Evolutionary conservation across 2,888 invertebrate genomes (phyloP).

Genomic region (Pedicia rivosa): DNA sequence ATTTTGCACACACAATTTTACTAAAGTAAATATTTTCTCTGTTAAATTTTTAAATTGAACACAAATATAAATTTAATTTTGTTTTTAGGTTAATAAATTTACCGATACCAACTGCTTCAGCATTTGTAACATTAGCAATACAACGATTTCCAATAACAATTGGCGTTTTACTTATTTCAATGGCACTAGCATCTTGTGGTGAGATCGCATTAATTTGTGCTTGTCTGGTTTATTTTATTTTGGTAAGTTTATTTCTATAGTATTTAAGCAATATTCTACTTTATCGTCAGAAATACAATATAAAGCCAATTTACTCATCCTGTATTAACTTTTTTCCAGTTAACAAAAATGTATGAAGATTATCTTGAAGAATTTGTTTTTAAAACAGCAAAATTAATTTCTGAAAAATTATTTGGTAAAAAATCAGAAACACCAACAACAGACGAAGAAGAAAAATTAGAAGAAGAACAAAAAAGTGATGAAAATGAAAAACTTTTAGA

Average conservation of each 20-base stretch:
- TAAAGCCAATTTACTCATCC: neutral
- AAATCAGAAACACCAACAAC: slow-evolving; percentile 6
- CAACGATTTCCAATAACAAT: slow-evolving; percentile 53
- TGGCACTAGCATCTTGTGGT: slow-evolving; percentile 54
- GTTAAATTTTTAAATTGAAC: too few species aligned
- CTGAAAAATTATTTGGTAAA: slow-evolving; percentile 16
- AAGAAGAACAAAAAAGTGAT: neutral
- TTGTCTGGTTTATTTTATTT: slow-evolving; percentile 48
- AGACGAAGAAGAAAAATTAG: slow-evolving; percentile 11
- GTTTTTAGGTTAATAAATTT: slow-evolving; percentile 34
- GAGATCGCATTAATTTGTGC: slow-evolving; percentile 51
- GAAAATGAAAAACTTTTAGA: slow-evolving; percentile 2
- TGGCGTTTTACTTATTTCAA: slow-evolving; percentile 42
- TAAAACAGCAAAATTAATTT: slow-evolving; percentile 28
- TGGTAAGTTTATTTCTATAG: slow-evolving; percentile 31
- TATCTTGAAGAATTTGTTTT: slow-evolving; percentile 40
- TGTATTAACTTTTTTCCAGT: slow-evolving; percentile 29
- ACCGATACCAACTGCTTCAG: slow-evolving; percentile 16
- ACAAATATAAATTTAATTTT: too few species aligned
- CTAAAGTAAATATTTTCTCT: slow-evolving; percentile 36
- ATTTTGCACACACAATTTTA: slow-evolving; percentile 47
- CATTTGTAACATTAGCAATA: slow-evolving; percentile 42
- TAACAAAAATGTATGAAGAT: slow-evolving; percentile 52
- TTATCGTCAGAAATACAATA: too few species aligned
- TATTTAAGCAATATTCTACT: too few species aligned